phyloP scores from a whole-genome alignment of 1,140 invertebrate genomes.

The Drosophila asahinai region DNA sequence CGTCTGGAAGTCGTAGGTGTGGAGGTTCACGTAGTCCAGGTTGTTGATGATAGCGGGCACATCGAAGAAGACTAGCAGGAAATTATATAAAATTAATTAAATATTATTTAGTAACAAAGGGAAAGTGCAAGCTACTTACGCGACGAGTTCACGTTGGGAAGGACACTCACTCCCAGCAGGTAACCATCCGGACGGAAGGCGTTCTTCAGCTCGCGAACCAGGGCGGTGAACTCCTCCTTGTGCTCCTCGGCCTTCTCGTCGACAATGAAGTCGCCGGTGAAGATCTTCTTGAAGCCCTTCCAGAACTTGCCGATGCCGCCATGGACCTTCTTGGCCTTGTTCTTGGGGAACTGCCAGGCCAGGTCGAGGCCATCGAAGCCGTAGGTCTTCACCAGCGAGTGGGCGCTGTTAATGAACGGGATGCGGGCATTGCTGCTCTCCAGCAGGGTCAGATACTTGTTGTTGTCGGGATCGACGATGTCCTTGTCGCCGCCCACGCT shows the following conservation, averaged over 20 bases:
- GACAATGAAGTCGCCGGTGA: conserved; percentile 88
- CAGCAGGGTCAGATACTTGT: conserved; percentile 85
- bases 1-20: conserved; percentile 92
- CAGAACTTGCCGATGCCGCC: conserved; percentile 89
- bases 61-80: conserved; percentile 91
- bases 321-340: conserved; percentile 91
- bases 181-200: conserved; percentile 88
- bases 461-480: conserved; percentile 85
- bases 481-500: conserved; percentile 91
- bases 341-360: conserved; percentile 93
- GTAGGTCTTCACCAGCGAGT: conserved; percentile 89
- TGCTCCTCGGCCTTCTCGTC: conserved; percentile 92
- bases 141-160: conserved; percentile 92
- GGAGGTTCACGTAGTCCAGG: conserved; percentile 92
- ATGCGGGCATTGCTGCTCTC: conserved; percentile 90
- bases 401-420: conserved; percentile 91
- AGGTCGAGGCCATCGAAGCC: conserved; percentile 95
- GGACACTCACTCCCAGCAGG: conserved; percentile 89
- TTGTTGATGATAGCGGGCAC: conserved; percentile 89
- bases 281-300: conserved; percentile 91
- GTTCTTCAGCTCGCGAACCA: conserved; percentile 91
- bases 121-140: conserved; percentile 85
- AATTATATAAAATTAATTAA: neutral
- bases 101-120: neutral
- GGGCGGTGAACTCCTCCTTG: conserved; percentile 90